Percentiles rank a stretch among this genome's conserved stretches.
Conservation (phyloP, 2,113 vertebrate species). For the Misgurnus mizolepis region DNA sequence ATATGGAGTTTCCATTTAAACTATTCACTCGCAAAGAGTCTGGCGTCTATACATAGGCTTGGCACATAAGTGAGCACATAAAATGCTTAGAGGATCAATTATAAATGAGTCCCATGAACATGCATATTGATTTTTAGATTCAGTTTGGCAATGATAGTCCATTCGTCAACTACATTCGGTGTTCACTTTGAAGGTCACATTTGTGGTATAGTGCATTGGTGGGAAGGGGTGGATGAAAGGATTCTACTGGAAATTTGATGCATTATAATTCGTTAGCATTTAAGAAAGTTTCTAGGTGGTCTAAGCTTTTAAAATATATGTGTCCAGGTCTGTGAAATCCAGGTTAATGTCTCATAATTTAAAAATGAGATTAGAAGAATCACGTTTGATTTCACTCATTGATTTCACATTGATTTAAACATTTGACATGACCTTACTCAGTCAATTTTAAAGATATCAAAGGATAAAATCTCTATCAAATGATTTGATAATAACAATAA, state of each 20-base stretch:
- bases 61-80: constrained; percentile 30
- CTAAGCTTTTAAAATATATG: no score
- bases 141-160: constrained; percentile 45
- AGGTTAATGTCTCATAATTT: no score
- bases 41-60: constrained; percentile 29
- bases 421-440: no score
- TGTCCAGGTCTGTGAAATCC: no score
- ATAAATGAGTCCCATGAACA: constrained; percentile 48
- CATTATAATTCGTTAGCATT: no score
- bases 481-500: no score
- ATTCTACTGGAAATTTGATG: constrained; percentile 1
- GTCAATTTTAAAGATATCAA: no score
- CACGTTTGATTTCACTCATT: no score
- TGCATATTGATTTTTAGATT: constrained; percentile 50
- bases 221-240: constrained; percentile 38
- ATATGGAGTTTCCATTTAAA: constrained; percentile 42
- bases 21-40: constrained; percentile 28
- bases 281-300: no score
- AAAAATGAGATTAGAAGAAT: no score
- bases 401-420: no score
- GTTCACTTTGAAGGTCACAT: constrained; percentile 50
- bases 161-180: constrained; percentile 1
- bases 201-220: constrained; percentile 48
- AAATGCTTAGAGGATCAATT: constrained; percentile 51
- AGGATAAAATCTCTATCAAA: no score